Evolutionary conservation across 2,113 vertebrate species (phyloP).

Genomic region (Chlorocebus sabaeus): DNA sequence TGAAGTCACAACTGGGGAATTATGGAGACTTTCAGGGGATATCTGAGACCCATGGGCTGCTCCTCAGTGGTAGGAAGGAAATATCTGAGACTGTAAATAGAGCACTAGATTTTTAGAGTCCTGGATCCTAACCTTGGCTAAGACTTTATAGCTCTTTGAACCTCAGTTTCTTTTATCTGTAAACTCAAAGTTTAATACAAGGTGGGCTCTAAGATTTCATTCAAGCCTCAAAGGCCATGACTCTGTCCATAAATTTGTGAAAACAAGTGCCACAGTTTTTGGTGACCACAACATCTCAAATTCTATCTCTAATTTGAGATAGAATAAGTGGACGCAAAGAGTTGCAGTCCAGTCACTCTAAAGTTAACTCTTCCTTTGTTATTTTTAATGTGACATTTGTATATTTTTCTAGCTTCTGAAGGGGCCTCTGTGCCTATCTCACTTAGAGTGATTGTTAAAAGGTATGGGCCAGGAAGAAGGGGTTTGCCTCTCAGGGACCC

Average conservation of each 20-base stretch:
- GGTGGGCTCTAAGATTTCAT: not conserved
- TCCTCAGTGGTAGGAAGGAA: not conserved
- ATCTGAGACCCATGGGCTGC: not conserved
- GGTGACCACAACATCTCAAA: not conserved
- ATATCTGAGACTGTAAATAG: not conserved
- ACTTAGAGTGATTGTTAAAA: not conserved
- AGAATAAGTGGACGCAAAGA: not conserved
- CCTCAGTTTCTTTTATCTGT: not conserved
- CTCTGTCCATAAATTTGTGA: not conserved
- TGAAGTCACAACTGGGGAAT: not conserved
- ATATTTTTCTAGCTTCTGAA: not conserved
- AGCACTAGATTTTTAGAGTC: not conserved
- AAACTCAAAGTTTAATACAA: not conserved
- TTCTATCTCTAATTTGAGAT: no score
- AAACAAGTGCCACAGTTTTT: not conserved
- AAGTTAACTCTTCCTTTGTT: not conserved
- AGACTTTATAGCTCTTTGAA: not conserved
- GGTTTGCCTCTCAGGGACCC: not conserved
- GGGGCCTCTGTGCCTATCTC: not conserved
- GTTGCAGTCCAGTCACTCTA: not conserved
- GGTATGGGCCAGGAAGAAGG: fast-evolving
- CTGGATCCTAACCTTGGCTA: not conserved
- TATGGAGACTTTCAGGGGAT: not conserved
- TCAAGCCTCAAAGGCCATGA: not conserved
- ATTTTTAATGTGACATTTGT: not conserved